Base-by-base conservation (phyloP, 2,888 invertebrate species). In the Parthenolecanium corni region DNA sequence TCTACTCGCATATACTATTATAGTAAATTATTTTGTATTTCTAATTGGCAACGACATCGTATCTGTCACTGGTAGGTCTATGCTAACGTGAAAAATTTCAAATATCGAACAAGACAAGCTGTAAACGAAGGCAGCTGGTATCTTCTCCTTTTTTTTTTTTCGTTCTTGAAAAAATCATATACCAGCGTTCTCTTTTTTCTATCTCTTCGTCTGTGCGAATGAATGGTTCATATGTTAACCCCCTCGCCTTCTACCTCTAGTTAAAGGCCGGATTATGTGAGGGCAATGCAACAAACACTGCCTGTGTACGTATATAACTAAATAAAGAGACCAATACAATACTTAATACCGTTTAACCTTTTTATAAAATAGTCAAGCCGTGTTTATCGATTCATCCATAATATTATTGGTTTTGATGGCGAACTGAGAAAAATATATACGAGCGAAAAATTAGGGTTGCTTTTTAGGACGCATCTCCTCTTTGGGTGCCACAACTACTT, bases 301-400 rank as follows among this genome's bases (percentile, higher is more conserved):
- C 25, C 36, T n/a, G 44, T 44, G 18, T 18, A 18, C n/a, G 4
- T 44, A 44, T n/a, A 11, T 52, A 52, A 52, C 36, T 36, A 52
- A 52, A 52, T 52, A 52, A 52, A 25, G 36, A 25, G 52, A 31
- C 56, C 42, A 56, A 56, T 44, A 56, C 14, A 56, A 56, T 56
- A 56, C 56, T 56, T 42, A 42, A 56, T 44, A 23, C 24, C 56
- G 24, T 56, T 56, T 56, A 42, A 56, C 44, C 56, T 44, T 54
- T 54, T 56, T 56, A 42, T 56, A 21, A 42, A 42, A 40, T 42
- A 42, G 40, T 56, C 42, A 44, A 56, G 24, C 56, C 42, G 56
- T 44, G 46, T 24, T 24, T 42, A 38, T 40, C 49, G 49, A 49
- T 49, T 49, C 49, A 49, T 23, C 49, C 49, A 49, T 49, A 49